Evolutionary conservation across 2,888 invertebrate genomes (phyloP), one percentile per base, ranked within the genome.

Genomic region (Drosophila yooni): DNA sequence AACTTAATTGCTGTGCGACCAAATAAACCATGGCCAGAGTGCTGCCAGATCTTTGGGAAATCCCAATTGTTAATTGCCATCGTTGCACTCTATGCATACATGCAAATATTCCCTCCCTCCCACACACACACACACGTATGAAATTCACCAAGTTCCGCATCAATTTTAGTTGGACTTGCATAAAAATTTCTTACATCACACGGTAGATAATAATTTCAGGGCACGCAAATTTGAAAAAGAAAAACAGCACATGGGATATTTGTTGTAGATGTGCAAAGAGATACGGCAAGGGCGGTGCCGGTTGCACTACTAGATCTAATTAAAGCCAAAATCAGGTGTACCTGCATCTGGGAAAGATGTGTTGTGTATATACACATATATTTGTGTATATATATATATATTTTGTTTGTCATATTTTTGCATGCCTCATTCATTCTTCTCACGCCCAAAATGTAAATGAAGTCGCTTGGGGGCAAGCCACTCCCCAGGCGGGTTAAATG

Each of bases 391-490:
- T 53, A 67, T 53, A 67, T 52, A 46, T 52, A 56, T 67, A 50
- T 79, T 78, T 75, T 57, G 65, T 56, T 68, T 69, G 66, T 79
- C 76, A 73, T 73, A 67, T 79, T 74, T 79, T 72, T 79, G 78
- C 78, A 78, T 68, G 73, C 76, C 58, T 72, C 72, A 68, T 79
- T 69, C 61, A 78, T 83, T 82, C 82, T 85, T 86, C 85, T 86
- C 85, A 86, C 85, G 85, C 88, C 88, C 87, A 88, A 88, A 82
- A 86, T 88, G 88, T 76, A 83, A 86, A 86, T 85, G 74, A 85
- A 83, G 88, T 71, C 29, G 72, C 40, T 75, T 76, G 53, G 58
- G 63, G 79, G 66, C 54, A 64, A 62, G 64, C 59, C 43, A 46
- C 52, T 27, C 29, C 13, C 27, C 51, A n/a, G 27, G 48, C n/a